Evolutionary conservation across 1,140 invertebrate genomes (phyloP).

Genomic region (Atopsyche davidsoni): DNA sequence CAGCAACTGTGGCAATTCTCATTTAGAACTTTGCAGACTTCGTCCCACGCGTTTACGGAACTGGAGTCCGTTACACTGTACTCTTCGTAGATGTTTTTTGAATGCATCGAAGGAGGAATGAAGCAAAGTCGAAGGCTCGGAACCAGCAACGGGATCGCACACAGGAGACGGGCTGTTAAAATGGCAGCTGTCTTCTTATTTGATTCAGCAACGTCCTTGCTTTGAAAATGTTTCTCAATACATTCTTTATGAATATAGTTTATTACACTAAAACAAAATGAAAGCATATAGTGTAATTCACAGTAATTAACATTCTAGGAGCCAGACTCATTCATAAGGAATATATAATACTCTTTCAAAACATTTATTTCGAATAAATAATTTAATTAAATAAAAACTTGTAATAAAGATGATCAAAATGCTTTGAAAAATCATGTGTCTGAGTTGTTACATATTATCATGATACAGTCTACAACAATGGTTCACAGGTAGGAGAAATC

Average conservation of each 20-base stretch:
- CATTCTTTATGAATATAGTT: constrained; percentile 51
- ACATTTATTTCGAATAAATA: no score
- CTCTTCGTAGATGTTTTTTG: constrained; percentile 20
- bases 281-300: not conserved
- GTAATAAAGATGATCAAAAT: constrained; percentile 3
- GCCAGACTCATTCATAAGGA: no score
- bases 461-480: no score
- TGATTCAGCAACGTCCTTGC: constrained; percentile 35
- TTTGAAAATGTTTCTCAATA: constrained; percentile 45
- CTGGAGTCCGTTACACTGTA: constrained; percentile 32
- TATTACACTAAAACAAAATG: constrained; percentile 38
- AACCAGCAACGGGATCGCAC: constrained; percentile 56
- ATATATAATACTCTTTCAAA: no score
- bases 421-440: not conserved
- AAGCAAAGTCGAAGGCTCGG: constrained; percentile 63
- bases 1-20: constrained; percentile 56
- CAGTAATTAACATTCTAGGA: no score
- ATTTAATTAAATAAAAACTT: constrained; percentile 2
- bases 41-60: constrained; percentile 53
- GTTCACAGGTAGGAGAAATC: no score
- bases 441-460: no score
- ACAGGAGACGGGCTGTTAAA: constrained; percentile 52
- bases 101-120: constrained; percentile 41
- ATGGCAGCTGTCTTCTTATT: constrained; percentile 41
- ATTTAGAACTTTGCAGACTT: constrained; percentile 53